A percentile compares a stretch with the other conserved stretches of the same genome.
Evolutionary conservation across 2,113 vertebrate species (phyloP).

Genomic region (Haemorhous mexicanus): DNA sequence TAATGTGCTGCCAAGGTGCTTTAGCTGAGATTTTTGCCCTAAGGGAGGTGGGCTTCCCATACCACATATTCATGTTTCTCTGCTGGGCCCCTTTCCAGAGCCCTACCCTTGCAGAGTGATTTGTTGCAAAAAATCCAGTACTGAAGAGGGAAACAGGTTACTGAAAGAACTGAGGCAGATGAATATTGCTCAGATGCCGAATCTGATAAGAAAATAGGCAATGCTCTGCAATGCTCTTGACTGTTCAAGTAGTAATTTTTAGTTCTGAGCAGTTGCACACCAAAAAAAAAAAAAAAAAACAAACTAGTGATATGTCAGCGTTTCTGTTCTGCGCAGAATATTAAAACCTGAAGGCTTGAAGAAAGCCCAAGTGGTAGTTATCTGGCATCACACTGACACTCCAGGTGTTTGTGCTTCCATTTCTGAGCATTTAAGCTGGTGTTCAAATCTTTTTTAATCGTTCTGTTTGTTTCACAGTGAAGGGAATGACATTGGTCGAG

Average conservation of each 20-base stretch:
- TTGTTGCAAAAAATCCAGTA: not conserved
- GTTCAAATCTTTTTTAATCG: not conserved
- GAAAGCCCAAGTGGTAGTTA: not conserved
- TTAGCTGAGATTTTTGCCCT: slow-evolving; percentile 42
- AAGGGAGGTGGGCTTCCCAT: slow-evolving; percentile 16
- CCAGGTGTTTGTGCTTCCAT: not conserved
- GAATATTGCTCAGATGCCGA: not conserved
- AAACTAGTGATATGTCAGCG: not conserved
- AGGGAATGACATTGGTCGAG: not conserved
- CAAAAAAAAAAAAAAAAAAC: not conserved
- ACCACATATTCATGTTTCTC: not conserved
- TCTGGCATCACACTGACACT: not conserved
- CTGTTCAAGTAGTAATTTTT: not conserved
- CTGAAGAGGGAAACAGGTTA: not conserved
- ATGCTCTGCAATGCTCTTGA: not conserved
- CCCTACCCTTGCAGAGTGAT: not conserved
- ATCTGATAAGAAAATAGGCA: not conserved
- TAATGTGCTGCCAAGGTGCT: slow-evolving; percentile 47
- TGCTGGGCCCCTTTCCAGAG: slow-evolving; percentile 1
- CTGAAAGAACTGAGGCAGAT: not conserved
- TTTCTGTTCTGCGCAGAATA: not conserved
- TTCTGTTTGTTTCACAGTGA: not conserved
- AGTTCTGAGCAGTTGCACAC: not conserved
- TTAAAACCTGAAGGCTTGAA: not conserved
- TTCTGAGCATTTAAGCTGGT: not conserved